phyloP scores from a whole-genome alignment of 1,140 invertebrate species.

The Pararge aegeria region DNA sequence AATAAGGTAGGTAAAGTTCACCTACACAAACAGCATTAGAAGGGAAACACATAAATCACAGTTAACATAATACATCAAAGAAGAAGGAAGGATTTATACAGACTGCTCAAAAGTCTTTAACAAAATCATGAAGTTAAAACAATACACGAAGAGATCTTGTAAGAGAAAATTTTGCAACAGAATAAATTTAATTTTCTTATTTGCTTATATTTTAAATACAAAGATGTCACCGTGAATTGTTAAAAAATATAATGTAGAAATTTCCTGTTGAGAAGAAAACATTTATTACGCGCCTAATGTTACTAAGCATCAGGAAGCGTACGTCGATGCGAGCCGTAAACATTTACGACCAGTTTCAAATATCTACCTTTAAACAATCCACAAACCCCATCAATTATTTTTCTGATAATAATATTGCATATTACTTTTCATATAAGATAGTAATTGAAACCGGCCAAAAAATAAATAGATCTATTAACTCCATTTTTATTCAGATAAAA shows the following conservation, averaged over 20 bases:
- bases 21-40: slow-evolving; percentile 54
- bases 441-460: slow-evolving; percentile 68
- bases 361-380: slow-evolving; percentile 49
- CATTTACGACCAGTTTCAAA: slow-evolving; percentile 72
- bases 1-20: slow-evolving; percentile 47
- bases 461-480: slow-evolving; percentile 51
- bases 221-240: slow-evolving; percentile 49
- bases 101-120: slow-evolving; percentile 35
- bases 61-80: slow-evolving; percentile 68
- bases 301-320: slow-evolving; percentile 75
- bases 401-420: no score
- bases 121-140: slow-evolving; percentile 29
- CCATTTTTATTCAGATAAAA: slow-evolving; percentile 37
- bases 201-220: not conserved
- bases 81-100: slow-evolving; percentile 48
- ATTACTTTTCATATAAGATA: slow-evolving; percentile 39
- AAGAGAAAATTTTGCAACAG: not conserved
- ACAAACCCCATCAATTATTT: slow-evolving; percentile 5
- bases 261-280: slow-evolving; percentile 71
- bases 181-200: not conserved
- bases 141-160: slow-evolving; percentile 26
- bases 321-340: slow-evolving; percentile 72
- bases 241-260: slow-evolving; percentile 53
- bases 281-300: slow-evolving; percentile 78
- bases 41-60: slow-evolving; percentile 57